Conservation (phyloP, 2,888 invertebrate species). For the Sarcophaga variegata region DNA sequence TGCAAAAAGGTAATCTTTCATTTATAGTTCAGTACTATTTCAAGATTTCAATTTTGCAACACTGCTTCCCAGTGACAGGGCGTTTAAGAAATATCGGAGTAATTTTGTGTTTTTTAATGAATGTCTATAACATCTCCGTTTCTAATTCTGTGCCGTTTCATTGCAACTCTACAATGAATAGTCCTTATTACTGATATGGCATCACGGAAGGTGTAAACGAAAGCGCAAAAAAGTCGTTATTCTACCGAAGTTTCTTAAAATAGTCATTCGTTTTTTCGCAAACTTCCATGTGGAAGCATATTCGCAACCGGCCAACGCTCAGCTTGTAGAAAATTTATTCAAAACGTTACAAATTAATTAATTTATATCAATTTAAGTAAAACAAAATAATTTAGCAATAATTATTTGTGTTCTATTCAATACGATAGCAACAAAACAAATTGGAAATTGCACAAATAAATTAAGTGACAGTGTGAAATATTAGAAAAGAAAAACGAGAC, state of each 20-base stretch:
- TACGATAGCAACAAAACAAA: slow-evolving; percentile 6
- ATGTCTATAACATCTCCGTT: not conserved
- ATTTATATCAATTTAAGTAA: slow-evolving; percentile 29
- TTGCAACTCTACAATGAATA: not conserved
- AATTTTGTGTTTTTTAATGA: not conserved
- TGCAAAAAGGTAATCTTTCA: no score
- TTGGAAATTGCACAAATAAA: slow-evolving; percentile 50
- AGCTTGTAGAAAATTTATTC: slow-evolving; percentile 51
- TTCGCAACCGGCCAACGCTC: slow-evolving; percentile 73
- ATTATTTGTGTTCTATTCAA: slow-evolving; percentile 37
- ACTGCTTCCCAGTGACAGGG: no score
- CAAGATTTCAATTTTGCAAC: no score
- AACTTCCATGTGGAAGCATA: slow-evolving; percentile 75
- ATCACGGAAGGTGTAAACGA: not conserved
- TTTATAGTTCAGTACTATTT: no score
- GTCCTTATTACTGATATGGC: not conserved
- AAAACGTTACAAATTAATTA: slow-evolving; percentile 38
- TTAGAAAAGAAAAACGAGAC: slow-evolving; percentile 32
- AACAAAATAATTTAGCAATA: slow-evolving; percentile 26
- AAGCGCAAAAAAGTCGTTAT: slow-evolving; percentile 42
- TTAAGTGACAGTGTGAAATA: slow-evolving; percentile 36
- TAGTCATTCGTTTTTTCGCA: slow-evolving; percentile 71
- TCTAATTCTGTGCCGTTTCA: not conserved
- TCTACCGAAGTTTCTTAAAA: slow-evolving; percentile 46
- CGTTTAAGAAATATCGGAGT: no score